Conservation (phyloP, 2,797 vertebrate species). For the Sardinella longiceps region DNA sequence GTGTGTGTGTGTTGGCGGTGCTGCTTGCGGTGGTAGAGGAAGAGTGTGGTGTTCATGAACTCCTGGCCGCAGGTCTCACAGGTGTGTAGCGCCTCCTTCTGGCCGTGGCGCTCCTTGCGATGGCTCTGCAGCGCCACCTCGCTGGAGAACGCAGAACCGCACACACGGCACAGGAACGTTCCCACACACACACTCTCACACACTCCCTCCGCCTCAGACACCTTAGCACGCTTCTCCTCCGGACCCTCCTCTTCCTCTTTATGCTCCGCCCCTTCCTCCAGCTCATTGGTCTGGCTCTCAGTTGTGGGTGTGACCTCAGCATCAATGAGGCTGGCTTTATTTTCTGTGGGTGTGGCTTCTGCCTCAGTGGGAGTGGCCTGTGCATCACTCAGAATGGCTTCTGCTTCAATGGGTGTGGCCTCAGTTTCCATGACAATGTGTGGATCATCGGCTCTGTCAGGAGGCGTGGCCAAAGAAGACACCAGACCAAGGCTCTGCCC, state of each 20-base stretch:
- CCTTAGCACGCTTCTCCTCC: not conserved
- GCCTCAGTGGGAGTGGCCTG: not conserved
- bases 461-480: not conserved
- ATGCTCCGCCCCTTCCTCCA: not conserved
- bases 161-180: slow-evolving; percentile 81
- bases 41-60: slow-evolving; percentile 92
- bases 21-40: slow-evolving; percentile 86
- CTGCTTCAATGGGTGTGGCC: not conserved
- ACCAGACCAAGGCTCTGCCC: slow-evolving; percentile 51
- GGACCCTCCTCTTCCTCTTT: slow-evolving; percentile 3
- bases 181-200: not conserved
- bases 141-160: slow-evolving; percentile 76
- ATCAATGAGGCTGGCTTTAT: not conserved
- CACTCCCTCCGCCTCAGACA: slow-evolving; percentile 29
- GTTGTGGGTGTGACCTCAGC: not conserved
- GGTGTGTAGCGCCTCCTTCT: slow-evolving; percentile 77
- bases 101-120: slow-evolving; percentile 76
- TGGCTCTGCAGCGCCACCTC: slow-evolving; percentile 76
- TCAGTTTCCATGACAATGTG: slow-evolving; percentile 42
- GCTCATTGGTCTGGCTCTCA: not conserved
- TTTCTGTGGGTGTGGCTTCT: not conserved
- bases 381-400: not conserved
- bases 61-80: slow-evolving; percentile 78
- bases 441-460: not conserved
- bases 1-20: slow-evolving; percentile 62